Base-by-base conservation (phyloP, 2,797 vertebrate genomes). In the Karalla daura region DNA sequence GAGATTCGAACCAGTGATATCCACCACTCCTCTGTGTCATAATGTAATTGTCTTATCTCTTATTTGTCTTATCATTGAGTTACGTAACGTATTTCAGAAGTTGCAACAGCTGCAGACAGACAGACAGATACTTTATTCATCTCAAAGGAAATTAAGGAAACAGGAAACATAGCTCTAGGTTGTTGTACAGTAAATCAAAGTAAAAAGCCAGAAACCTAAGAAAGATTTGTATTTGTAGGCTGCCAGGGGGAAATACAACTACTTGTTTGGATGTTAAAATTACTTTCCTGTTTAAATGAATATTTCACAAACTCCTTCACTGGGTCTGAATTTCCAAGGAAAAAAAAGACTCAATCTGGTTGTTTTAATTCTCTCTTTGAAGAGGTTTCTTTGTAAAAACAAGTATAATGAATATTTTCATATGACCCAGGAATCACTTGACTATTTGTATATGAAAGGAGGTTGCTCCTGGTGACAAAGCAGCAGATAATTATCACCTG, bases 261-360 rank as follows among this genome's bases (percentile, higher is more conserved):
- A 35, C 36, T 44, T 37, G 18, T 55, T 47, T 28, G 14, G 21
- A 33, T 18, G 55, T 35, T 59, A 30, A 40, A 49, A 47, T 32
- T 0, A 36, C 9, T 33, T 45, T 44, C 50, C 21, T 25, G 5
- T 7, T 23, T 10, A 37, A 62, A 63, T 43, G 5, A 28, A 32
- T 24, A 12, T 32, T 58, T 1, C n/a, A 20, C 25, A 12, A 32
- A 27, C 3, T 20, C 9, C 9, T 14, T 28, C 3, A 24, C 21
- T 33, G 13, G 7, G 10, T 21, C 35, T 33, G 9, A n/a, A 32
- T 15, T n/a, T 13, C 24, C 3, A 15, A 3, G 1, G 4, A 5
- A 1, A 3, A n/a, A n/a, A n/a, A 39, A 3, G 14, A 15, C 51
- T 44, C 23, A 8, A 2, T 43, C 15, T 15, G n/a, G n/a, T n/a